Conservation (phyloP, 2,113 vertebrate genomes). For the Nothocercus nigrocapillus region DNA sequence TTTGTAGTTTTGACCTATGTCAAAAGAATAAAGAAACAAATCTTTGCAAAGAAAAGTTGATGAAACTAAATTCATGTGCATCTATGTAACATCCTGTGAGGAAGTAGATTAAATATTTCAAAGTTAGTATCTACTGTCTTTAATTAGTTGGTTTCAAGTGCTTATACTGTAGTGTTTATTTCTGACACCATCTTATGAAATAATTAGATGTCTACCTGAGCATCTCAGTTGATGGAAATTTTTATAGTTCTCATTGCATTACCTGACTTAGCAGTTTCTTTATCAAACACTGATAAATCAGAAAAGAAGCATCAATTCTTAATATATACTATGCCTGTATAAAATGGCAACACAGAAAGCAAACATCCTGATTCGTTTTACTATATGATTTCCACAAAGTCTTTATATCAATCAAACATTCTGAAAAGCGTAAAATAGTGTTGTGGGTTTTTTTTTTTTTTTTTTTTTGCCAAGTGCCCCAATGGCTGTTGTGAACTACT, state of each 20-base stretch:
- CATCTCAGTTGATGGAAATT: not conserved
- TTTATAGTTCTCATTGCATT: not conserved
- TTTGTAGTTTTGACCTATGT: not conserved
- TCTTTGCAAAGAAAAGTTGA: not conserved
- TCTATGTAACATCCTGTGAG: not conserved
- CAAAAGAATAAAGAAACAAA: not conserved
- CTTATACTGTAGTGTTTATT: not conserved
- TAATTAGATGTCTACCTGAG: not conserved
- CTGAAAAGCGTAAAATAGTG: not conserved
- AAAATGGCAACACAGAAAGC: not conserved
- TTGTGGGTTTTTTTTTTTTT: no score
- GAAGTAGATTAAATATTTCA: not conserved
- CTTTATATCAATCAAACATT: not conserved
- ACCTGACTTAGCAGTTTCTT: not conserved
- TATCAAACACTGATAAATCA: not conserved
- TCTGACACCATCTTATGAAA: not conserved
- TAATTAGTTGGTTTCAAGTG: not conserved
- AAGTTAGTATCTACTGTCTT: not conserved
- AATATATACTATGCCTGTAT: not conserved
- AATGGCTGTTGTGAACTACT: not conserved
- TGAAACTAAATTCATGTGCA: not conserved
- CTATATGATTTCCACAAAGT: not conserved
- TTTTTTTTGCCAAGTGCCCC: not conserved
- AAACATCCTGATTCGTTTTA: not conserved
- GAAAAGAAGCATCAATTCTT: not conserved